Percentiles rank a stretch among this genome's conserved stretches.
phyloP scores from a whole-genome alignment of 2,888 invertebrate genomes.

The Sturmia bella region DNA sequence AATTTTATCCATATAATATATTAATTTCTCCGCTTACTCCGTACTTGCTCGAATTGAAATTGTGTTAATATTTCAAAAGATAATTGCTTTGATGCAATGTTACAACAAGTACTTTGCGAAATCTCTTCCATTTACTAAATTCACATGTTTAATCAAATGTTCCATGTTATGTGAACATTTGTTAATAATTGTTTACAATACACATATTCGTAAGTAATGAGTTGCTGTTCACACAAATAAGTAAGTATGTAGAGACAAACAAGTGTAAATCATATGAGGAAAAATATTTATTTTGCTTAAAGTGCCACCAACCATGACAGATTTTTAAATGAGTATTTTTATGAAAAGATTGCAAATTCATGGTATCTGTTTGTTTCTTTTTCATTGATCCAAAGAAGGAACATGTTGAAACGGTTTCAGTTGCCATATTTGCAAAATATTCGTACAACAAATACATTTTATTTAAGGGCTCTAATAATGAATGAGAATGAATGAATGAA shows the following conservation, averaged over 20 bases:
- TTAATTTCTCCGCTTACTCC: too few relatives aligned
- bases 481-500: conserved; percentile 10
- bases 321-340: conserved; percentile 48
- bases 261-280: neutral
- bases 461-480: conserved; percentile 22
- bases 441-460: conserved; percentile 47
- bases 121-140: conserved; percentile 10
- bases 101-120: neutral
- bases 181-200: conserved; percentile 58
- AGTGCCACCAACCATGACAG: conserved; percentile 64
- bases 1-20: too few relatives aligned
- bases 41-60: too few relatives aligned
- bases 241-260: neutral
- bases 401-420: conserved; percentile 54
- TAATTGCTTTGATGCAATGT: too few relatives aligned
- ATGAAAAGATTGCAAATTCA: conserved; percentile 45
- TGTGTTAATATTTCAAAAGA: too few relatives aligned
- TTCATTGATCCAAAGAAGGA: conserved; percentile 13
- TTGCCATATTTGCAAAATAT: conserved; percentile 38
- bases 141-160: conserved; percentile 29
- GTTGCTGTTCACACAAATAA: neutral
- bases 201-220: conserved; percentile 45
- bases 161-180: conserved; percentile 50
- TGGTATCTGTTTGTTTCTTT: neutral
- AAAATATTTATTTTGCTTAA: conserved; percentile 26